Conservation (phyloP, 2,113 vertebrate species). For the Verasper variegatus region DNA sequence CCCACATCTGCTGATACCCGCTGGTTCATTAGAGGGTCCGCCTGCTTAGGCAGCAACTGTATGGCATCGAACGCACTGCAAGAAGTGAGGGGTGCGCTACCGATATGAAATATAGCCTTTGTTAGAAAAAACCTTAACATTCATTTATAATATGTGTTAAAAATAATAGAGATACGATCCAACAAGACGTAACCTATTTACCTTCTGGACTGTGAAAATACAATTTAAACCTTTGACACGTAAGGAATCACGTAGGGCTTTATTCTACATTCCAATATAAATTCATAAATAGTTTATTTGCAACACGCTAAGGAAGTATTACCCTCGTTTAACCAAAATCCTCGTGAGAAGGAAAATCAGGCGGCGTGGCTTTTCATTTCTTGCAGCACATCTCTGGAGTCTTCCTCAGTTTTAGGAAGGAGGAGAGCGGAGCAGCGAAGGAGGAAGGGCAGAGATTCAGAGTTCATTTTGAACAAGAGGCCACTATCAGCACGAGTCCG, state of each 20-base stretch:
- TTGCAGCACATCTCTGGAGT: constrained; percentile 28
- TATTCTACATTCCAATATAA: background rate
- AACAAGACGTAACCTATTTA: no score
- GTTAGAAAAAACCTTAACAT: background rate
- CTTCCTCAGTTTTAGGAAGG: constrained; percentile 23
- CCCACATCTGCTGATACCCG: constrained; percentile 82
- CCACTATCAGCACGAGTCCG: constrained; percentile 56
- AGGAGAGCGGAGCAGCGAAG: constrained; percentile 7
- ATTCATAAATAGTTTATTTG: no score
- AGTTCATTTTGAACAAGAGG: constrained; percentile 69
- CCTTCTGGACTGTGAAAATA: background rate
- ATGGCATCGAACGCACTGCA: constrained; percentile 44
- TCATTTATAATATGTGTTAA: no score
- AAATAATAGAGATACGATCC: no score
- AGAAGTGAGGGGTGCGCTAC: constrained; percentile 22
- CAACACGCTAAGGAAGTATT: no score
- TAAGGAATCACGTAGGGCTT: background rate
- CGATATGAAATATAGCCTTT: background rate
- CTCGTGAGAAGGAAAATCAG: background rate
- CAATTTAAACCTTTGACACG: background rate
- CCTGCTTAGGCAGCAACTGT: constrained; percentile 74
- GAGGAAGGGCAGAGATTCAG: constrained; percentile 37
- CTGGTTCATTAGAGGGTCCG: constrained; percentile 81
- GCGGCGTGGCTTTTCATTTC: constrained; percentile 23
- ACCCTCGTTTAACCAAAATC: background rate